These are phyloP conservation scores for Muscicapa adusta DNA, from an alignment of 2,113 vertebrate species.

Conservation along the genomic window DNA sequence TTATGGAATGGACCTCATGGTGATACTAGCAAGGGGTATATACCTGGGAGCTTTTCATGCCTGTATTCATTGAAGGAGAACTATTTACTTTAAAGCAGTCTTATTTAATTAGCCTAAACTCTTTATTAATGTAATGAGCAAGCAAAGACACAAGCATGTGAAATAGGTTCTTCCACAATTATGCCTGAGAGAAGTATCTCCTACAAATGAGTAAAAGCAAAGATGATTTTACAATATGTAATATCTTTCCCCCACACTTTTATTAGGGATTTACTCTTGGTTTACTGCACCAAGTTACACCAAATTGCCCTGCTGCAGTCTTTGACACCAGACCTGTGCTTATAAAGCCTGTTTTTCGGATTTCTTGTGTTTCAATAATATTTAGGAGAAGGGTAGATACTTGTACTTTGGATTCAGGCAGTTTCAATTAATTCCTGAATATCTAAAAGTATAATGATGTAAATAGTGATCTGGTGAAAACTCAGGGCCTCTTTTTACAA, in stretches of 20 bases:
- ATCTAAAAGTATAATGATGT: not conserved
- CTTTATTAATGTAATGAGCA: not conserved
- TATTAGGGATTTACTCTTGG: too few species aligned
- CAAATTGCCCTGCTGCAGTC: not conserved
- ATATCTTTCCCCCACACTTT: not conserved
- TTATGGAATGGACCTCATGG: not conserved
- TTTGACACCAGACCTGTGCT: not conserved
- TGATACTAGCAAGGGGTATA: not conserved
- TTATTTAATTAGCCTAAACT: not conserved
- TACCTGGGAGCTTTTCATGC: not conserved
- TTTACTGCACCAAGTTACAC: not conserved
- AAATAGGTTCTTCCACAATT: not conserved
- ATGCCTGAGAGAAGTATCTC: not conserved
- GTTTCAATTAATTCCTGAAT: not conserved
- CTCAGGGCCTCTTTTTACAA: not conserved
- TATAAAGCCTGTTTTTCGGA: not conserved
- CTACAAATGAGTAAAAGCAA: not conserved
- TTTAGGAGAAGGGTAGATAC: not conserved
- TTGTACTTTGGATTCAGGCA: not conserved
- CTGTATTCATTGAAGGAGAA: not conserved
- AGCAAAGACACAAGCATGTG: not conserved
- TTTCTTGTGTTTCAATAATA: not conserved
- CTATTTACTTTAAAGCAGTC: not conserved
- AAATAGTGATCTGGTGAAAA: not conserved
- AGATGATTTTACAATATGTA: not conserved